Base-by-base conservation (phyloP, 2,888 invertebrate genomes). In the Agonopterix subpropinquella region DNA sequence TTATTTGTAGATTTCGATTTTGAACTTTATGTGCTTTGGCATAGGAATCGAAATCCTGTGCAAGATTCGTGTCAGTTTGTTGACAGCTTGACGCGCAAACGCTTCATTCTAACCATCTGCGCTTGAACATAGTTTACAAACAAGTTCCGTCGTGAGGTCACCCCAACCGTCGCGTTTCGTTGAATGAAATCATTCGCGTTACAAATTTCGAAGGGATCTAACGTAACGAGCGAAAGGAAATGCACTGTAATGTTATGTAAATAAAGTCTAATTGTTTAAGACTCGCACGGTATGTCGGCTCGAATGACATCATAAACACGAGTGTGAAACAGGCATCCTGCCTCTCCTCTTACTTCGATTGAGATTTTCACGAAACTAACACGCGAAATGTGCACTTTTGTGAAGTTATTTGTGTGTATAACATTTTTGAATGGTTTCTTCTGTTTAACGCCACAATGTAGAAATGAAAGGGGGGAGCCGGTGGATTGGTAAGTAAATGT, bases 401-500 rank as follows among this genome's bases (percentile, higher is more conserved):
- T 58, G 48, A 61, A 61, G 48, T 59, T 70, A 51, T 56, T 76
- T 52, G 54, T 78, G 53, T 62, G 72, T 51, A 56, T 62, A 51
- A 52, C 74, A 55, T 65, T 77, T 62, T 60, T 79, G 53, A 62
- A 55, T 55, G 59, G 58, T 50, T 71, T 73, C 56, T 55, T 53
- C 18, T 62, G 75, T 49, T 62, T 80, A 47, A 77, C 87, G 49
- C 86, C 85, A 47, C 88, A 87, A 60, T 89, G 89, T 58, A 77
- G 86, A 57, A 92, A 93, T 77, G 92, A 93, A 67, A 85, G 87
- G 54, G 91, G 92, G 48, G 85, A 91, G 50, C 77, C 90, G 9
- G 92, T 94, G 8, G 94, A 94, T 76, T 94, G 94, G 94, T 94
- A 80, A 89, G 87, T 75, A 51, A 4, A 42, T 42, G 10, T 42